These are phyloP conservation scores for Ascaphus truei DNA, from an alignment of 2,113 vertebrate genomes.

Conservation along the genomic window DNA sequence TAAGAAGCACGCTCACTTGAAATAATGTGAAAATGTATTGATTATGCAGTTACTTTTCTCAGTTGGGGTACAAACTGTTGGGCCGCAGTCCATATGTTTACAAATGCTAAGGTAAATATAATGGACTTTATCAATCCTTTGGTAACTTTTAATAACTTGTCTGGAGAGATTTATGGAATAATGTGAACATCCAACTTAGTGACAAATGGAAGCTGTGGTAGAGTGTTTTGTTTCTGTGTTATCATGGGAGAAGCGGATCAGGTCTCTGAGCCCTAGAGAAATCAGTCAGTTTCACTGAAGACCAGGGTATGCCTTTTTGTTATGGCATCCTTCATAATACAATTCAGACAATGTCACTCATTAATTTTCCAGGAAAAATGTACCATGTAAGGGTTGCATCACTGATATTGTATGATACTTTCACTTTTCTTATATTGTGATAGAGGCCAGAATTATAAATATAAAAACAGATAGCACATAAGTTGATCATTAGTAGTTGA, in stretches of 20 bases:
- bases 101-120: conserved; percentile 4
- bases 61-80: not conserved
- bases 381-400: too few relatives aligned
- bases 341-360: not conserved
- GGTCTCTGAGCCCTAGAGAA: not conserved
- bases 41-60: not conserved
- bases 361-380: not conserved
- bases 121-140: conserved; percentile 1
- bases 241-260: conserved; percentile 28
- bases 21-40: not conserved
- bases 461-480: too few relatives aligned
- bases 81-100: not conserved
- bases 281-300: not conserved
- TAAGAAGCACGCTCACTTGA: not conserved
- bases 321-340: not conserved
- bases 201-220: conserved; percentile 12
- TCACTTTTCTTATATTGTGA: too few relatives aligned
- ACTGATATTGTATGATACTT: too few relatives aligned
- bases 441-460: too few relatives aligned
- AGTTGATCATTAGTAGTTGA: too few relatives aligned
- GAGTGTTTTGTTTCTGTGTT: conserved; percentile 26
- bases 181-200: conserved; percentile 21
- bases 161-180: conserved; percentile 32
- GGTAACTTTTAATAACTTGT: conserved; percentile 32
- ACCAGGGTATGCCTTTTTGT: not conserved